These are phyloP conservation scores for Morone saxatilis DNA, from an alignment of 2,113 vertebrate genomes.

Conservation along the genomic window DNA sequence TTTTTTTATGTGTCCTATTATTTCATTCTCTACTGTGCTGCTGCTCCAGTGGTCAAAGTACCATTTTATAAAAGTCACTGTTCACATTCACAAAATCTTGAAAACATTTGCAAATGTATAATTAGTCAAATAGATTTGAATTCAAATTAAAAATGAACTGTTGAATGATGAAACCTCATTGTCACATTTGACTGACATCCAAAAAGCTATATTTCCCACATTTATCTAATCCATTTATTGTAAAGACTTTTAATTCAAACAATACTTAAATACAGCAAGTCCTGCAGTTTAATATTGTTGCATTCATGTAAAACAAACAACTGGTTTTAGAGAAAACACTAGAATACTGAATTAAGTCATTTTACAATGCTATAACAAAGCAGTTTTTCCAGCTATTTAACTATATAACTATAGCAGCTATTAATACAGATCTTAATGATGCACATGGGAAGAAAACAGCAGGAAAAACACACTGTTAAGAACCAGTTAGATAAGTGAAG, in stretches of 20 bases:
- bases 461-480: neutral
- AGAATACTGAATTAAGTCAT: neutral
- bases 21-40: too few relatives aligned
- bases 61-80: too few relatives aligned
- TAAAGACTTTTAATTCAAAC: neutral
- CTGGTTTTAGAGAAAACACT: neutral
- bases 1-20: too few relatives aligned
- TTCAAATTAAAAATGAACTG: too few relatives aligned
- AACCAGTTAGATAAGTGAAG: neutral
- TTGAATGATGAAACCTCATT: neutral
- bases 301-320: neutral
- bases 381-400: neutral
- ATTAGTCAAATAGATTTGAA: too few relatives aligned
- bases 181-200: neutral
- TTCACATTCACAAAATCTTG: too few relatives aligned
- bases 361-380: neutral
- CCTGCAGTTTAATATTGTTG: neutral
- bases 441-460: neutral
- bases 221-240: neutral
- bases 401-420: neutral
- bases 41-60: too few relatives aligned
- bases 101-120: too few relatives aligned
- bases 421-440: neutral
- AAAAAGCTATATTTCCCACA: neutral
- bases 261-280: neutral